Evolutionary conservation across 1,140 invertebrate genomes (phyloP), one percentile per base, ranked within the genome.

Genomic region (Drosophila repleta): DNA sequence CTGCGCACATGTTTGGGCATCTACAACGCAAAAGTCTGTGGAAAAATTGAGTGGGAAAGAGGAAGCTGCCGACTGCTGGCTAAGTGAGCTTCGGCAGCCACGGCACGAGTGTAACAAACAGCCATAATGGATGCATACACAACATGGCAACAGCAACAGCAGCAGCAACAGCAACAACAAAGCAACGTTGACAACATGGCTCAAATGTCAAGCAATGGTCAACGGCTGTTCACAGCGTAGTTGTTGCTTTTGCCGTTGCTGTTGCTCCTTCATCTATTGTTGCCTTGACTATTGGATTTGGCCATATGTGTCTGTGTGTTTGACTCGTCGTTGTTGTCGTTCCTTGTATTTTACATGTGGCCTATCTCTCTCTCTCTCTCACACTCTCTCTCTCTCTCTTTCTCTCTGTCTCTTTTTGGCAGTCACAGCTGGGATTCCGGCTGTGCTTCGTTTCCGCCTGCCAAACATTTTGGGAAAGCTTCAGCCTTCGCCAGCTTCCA

Each of bases 191-290:
- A 85, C 82, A 85, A 85, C 81, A 87, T 87, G 82, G 81, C 81
- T 85, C 81, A 85, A 85, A 85, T 85, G 82, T 85, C 82, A 87
- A 78, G 69, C 77, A 87, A 77, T 85, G 82, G 81, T 81, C 81
- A 84, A 84, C 77, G 81, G 57, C 79, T 82, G 79, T 82, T 78
- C 69, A 65, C 70, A 51, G 58, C 62, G 63, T 24, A 37, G n/a
- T 48, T 61, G 43, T 35, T 48, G 73, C 45, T 79, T 64, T 62
- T 81, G 62, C 56, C 46, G 53, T 53, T 43, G 65, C 43, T 62
- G 35, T 56, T 55, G 15, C 21, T 55, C 48, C 58, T 74, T 39
- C 26, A 46, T 43, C 37, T 57, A 26, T 71, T 84, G 58, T 73
- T 68, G 48, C 37, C 49, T 51, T 55, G 68, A 39, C 69, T 58